phyloP scores from a whole-genome alignment of 2,113 vertebrate genomes.

The Gyps fulvus region DNA sequence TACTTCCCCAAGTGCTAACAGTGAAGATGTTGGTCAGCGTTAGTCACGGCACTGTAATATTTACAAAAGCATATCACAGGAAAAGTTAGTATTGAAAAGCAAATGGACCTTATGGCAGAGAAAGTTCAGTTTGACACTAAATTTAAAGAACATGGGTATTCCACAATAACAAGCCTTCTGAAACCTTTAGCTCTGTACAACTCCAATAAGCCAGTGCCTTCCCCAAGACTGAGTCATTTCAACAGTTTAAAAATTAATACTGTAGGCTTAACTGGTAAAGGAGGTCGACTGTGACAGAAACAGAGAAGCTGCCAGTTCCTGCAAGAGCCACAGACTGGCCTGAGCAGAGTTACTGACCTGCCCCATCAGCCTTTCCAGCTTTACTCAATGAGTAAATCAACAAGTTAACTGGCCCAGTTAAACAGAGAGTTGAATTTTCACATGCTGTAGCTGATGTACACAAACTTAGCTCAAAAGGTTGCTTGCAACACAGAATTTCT shows the following conservation, averaged over 20 bases:
- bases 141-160: background rate
- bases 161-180: too few species aligned
- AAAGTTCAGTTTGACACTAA: too few species aligned
- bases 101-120: background rate
- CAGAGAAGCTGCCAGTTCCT: background rate
- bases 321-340: background rate
- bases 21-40: accelerated
- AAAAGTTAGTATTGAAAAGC: background rate
- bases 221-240: background rate
- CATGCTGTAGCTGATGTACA: too few species aligned
- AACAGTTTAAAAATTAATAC: background rate
- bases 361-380: background rate
- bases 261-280: background rate
- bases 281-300: background rate
- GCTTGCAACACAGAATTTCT: background rate
- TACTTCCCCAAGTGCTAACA: too few species aligned
- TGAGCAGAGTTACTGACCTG: background rate
- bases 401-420: too few species aligned
- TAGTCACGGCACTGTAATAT: background rate
- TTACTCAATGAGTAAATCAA: too few species aligned
- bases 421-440: background rate
- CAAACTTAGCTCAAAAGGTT: background rate
- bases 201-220: background rate
- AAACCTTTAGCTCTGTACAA: background rate
- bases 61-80: background rate